These are phyloP conservation scores for Geotrupes spiniger DNA, from an alignment of 2,888 invertebrate genomes.

Conservation along the genomic window DNA sequence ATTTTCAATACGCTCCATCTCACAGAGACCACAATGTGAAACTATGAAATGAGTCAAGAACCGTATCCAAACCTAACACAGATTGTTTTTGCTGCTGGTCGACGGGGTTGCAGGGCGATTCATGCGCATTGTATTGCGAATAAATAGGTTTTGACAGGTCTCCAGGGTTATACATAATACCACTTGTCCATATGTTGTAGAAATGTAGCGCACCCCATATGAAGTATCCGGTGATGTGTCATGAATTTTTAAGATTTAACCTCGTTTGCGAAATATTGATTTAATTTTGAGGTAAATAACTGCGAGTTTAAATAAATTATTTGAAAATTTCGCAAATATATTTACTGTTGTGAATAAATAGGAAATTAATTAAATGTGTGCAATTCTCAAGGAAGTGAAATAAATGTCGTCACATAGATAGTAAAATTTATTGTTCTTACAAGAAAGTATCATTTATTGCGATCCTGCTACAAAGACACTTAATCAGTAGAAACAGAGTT, in stretches of 20 bases:
- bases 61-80: slow-evolving; percentile 26
- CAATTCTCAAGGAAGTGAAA: too few relatives aligned
- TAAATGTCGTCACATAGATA: too few relatives aligned
- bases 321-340: too few relatives aligned
- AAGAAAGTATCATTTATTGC: too few relatives aligned
- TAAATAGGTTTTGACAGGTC: slow-evolving; percentile 51
- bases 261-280: too few relatives aligned
- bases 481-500: too few relatives aligned
- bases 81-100: slow-evolving; percentile 32
- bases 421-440: too few relatives aligned
- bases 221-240: slow-evolving; percentile 28
- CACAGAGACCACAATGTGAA: slow-evolving; percentile 6
- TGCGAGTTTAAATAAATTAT: too few relatives aligned
- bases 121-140: slow-evolving; percentile 42
- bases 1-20: slow-evolving; percentile 1
- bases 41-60: slow-evolving; percentile 22
- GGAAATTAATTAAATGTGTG: too few relatives aligned
- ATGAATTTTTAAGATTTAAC: slow-evolving; percentile 24
- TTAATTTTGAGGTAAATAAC: neutral
- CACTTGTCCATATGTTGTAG: slow-evolving; percentile 51
- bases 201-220: slow-evolving; percentile 26
- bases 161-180: slow-evolving; percentile 50
- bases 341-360: too few relatives aligned
- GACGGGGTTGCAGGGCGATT: slow-evolving; percentile 32
- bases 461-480: too few relatives aligned